Evolutionary conservation across 1,140 invertebrate genomes (phyloP).

Genomic region (Caenorhabditis elegans): WBcel235 BX284605.5:11395001-11395500

Average conservation of each 20-base stretch:
- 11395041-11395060: not conserved
- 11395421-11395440: too few species aligned
- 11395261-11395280: slow-evolving; percentile 94
- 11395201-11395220: slow-evolving; percentile 97
- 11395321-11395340: too few species aligned
- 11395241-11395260: slow-evolving; percentile 95
- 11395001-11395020: not conserved
- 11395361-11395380: too few species aligned
- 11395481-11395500: too few species aligned
- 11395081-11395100: slow-evolving; percentile 87
- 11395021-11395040: not conserved
- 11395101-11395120: slow-evolving; percentile 92
- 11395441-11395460: too few species aligned
- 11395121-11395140: slow-evolving; percentile 97
- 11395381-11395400: too few species aligned
- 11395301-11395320: slow-evolving; percentile 79
- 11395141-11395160: slow-evolving; percentile 98
- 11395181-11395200: slow-evolving; percentile 92
- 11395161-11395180: slow-evolving; percentile 97
- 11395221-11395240: slow-evolving; percentile 76
- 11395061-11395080: slow-evolving; percentile 86
- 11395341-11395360: too few species aligned
- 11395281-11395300: slow-evolving; percentile 69
- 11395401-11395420: too few species aligned
- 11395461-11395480: too few species aligned